These are phyloP conservation scores for Delia radicum DNA, from an alignment of 1,140 invertebrate genomes.

Conservation along the genomic window DNA sequence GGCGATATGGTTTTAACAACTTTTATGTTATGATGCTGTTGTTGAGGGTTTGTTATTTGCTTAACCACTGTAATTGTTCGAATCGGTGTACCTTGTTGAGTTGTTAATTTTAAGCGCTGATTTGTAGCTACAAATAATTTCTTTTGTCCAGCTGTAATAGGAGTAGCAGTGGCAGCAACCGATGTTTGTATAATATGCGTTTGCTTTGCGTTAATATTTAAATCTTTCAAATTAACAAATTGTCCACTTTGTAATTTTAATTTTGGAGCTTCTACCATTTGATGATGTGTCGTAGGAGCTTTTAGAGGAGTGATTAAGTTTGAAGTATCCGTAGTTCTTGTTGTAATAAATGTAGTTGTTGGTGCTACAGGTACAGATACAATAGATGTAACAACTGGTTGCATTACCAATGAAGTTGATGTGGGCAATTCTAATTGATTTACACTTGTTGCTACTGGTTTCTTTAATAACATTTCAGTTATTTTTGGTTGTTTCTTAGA, in stretches of 20 bases:
- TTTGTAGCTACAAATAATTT: not conserved
- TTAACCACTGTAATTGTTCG: not conserved
- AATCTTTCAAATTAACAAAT: constrained; percentile 5
- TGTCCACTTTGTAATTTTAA: not conserved
- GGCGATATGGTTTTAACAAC: not conserved
- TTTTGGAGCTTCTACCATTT: not conserved
- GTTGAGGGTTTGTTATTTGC: not conserved
- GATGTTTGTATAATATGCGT: not conserved
- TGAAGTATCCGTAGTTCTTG: not conserved
- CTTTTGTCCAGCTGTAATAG: not conserved
- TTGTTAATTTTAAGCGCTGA: not conserved
- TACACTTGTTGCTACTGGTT: not conserved
- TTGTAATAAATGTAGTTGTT: not conserved
- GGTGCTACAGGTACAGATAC: not conserved
- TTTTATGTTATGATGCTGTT: not conserved
- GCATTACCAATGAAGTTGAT: not conserved
- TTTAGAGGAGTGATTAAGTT: not conserved
- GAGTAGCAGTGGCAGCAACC: not conserved
- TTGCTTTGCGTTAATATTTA: not conserved
- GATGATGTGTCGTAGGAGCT: not conserved
- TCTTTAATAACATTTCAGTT: constrained; percentile 44
- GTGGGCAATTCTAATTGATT: not conserved
- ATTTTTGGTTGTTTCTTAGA: constrained; percentile 44
- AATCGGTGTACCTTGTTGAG: not conserved
- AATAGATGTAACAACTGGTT: not conserved